Conservation (phyloP, 2,113 vertebrate species). For the Mus spicilegus region DNA sequence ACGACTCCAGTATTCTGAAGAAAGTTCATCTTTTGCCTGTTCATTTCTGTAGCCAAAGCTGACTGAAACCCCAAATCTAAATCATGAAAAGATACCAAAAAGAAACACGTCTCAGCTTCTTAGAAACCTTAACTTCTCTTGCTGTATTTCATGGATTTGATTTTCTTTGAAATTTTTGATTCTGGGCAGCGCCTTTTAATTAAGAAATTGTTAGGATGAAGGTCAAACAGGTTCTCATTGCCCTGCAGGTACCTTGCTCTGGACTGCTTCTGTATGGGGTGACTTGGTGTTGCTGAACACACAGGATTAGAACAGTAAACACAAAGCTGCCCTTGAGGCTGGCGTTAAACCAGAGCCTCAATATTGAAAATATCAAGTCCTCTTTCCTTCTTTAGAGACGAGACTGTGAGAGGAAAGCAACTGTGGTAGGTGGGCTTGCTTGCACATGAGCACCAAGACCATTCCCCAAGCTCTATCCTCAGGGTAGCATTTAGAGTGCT, state of each 20-base stretch:
- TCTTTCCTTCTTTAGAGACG: neutral
- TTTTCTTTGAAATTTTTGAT: constrained; percentile 32
- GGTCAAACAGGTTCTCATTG: neutral
- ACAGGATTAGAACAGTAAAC: neutral
- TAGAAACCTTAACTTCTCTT: constrained; percentile 7
- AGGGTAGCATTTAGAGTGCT: neutral
- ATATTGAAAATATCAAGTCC: constrained; percentile 1
- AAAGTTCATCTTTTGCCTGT: constrained; percentile 31
- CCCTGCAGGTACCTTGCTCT: neutral
- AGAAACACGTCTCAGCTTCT: constrained; percentile 43
- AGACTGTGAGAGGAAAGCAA: neutral
- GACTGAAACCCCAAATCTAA: constrained; percentile 61
- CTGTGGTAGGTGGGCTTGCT: too few relatives aligned
- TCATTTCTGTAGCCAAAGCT: constrained; percentile 69
- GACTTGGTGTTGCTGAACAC: neutral
- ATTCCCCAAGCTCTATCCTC: constrained; percentile 4
- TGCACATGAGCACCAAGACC: neutral
- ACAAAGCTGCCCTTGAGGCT: neutral
- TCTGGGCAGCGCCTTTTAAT: constrained; percentile 38
- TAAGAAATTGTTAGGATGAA: neutral
- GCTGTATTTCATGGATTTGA: neutral
- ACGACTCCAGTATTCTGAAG: constrained; percentile 12
- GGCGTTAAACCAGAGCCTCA: neutral
- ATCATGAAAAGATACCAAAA: constrained; percentile 56
- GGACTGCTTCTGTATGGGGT: neutral